Evolutionary conservation across 1,140 invertebrate species (phyloP), one percentile per base, ranked within the genome.

Genomic region (Leptonema lineaticorne): DNA sequence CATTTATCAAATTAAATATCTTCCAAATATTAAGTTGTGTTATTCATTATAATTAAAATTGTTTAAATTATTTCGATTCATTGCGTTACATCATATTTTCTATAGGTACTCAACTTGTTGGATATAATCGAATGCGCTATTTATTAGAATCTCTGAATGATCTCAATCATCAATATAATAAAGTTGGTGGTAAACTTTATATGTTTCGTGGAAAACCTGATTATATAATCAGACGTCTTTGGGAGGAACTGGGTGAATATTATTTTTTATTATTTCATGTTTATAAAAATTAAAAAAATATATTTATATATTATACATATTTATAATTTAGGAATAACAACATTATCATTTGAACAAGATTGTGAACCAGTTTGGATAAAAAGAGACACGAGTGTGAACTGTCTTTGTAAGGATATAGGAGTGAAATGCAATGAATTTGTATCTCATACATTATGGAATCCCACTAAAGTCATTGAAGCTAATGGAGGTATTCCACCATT

Each of bases 381-480:
- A 1, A 78, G 89, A 28, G 90, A 91, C 76, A 79, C 85, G n/a
- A 70, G 75, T 4, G 85, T 89, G 0, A 86, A 84, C 62, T 67
- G 75, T 14, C 74, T 87, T 5, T 91, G 89, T 70, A 69, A 76
- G 0, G 79, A 87, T 62, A 76, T 82, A 24, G 83, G 81, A 41
- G 83, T 90, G 1, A 75, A 82, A 60, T 85, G 82, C 22, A 77
- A 82, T 18, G 88, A 88, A 70, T 82, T 83, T 74, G 85, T 89
- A 1, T 90, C 89, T 0, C 90, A 92, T 74, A 92, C 90, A 0
- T 78, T 92, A 7, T 91, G 89, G 84, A 84, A 89, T 74, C 86
- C 89, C 0, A 82, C 85, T 48, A 81, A 80, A 29, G 85, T 91
- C 41, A 87, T 91, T 6, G 77, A 84, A 29, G 85, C 84, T 24